Evolutionary conservation across 1,140 invertebrate genomes (phyloP).

Genomic region (Aphelenchoides avenae): DNA sequence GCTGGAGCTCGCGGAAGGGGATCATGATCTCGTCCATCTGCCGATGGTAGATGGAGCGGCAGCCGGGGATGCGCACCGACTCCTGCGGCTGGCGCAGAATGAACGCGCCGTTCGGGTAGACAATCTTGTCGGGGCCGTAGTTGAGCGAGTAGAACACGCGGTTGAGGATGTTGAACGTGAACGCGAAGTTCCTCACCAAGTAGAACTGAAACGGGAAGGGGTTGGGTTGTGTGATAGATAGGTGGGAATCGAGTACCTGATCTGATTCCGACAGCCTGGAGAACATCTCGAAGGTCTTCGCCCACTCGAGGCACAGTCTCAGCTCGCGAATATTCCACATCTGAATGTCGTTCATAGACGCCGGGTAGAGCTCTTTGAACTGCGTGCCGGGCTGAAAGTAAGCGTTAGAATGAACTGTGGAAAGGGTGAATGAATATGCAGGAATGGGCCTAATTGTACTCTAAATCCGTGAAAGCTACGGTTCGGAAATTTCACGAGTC

Average conservation of each 20-base stretch:
- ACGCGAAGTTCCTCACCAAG: constrained; percentile 56
- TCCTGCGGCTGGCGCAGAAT: constrained; percentile 58
- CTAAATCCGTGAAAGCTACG: too few species aligned
- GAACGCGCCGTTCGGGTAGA: constrained; percentile 57
- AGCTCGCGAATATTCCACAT: constrained; percentile 59
- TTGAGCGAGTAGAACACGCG: constrained; percentile 53
- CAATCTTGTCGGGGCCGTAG: constrained; percentile 58
- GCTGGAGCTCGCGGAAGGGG: constrained; percentile 62
- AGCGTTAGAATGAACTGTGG: too few species aligned
- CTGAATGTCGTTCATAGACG: constrained; percentile 59
- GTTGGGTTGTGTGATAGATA: too few species aligned
- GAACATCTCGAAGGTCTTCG: constrained; percentile 58
- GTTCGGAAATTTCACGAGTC: too few species aligned
- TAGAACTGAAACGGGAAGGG: constrained; percentile 46
- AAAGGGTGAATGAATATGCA: too few species aligned
- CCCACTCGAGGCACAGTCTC: constrained; percentile 58
- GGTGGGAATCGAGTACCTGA: too few species aligned
- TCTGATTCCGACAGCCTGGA: constrained; percentile 32
- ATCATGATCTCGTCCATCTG: constrained; percentile 63
- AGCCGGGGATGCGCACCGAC: constrained; percentile 53
- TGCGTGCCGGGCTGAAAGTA: constrained; percentile 53
- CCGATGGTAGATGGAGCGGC: constrained; percentile 57
- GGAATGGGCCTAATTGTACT: too few species aligned
- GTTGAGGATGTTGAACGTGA: constrained; percentile 58
- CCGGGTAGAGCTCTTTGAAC: constrained; percentile 58